A percentile compares a stretch with the other conserved stretches of the same genome.
phyloP scores from a whole-genome alignment of 2,888 invertebrate species.

The Drosophila histrio region DNA sequence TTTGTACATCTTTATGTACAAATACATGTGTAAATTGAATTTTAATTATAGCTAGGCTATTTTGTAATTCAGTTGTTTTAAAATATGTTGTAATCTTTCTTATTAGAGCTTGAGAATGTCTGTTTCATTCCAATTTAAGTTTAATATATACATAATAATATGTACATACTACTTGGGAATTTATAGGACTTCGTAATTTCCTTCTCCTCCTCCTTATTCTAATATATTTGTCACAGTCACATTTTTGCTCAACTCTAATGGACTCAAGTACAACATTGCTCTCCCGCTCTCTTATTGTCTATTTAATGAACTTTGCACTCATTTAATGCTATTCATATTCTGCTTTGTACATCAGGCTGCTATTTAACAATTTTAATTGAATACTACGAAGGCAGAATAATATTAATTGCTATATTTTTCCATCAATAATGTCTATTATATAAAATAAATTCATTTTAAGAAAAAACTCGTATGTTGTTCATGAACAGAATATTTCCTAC shows the following conservation, averaged over 20 bases:
- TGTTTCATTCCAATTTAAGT: too few species aligned
- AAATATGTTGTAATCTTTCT: background rate
- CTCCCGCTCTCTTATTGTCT: slow-evolving; percentile 31
- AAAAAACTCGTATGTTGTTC: too few species aligned
- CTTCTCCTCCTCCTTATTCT: background rate
- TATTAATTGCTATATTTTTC: slow-evolving; percentile 38
- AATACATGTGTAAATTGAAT: background rate
- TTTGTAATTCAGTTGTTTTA: background rate
- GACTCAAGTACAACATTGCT: background rate
- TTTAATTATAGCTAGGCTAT: background rate
- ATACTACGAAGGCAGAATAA: background rate
- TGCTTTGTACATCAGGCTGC: slow-evolving; percentile 9
- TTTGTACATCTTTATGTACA: background rate
- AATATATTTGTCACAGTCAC: slow-evolving; percentile 2
- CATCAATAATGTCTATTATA: slow-evolving; percentile 26
- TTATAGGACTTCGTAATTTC: background rate
- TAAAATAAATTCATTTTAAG: background rate
- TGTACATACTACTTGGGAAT: background rate
- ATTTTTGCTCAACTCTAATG: slow-evolving; percentile 13
- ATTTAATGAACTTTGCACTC: slow-evolving; percentile 44
- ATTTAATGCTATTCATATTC: slow-evolving; percentile 1
- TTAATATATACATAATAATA: background rate
- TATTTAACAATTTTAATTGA: slow-evolving; percentile 40
- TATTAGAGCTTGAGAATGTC: background rate
- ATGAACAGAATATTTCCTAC: slow-evolving; percentile 62